A percentile compares a stretch with the other conserved stretches of the same genome.
Evolutionary conservation across 35 echinoderm and acorn worm species (phyloP).

Genomic region (Ophiothrix spiculata): DNA sequence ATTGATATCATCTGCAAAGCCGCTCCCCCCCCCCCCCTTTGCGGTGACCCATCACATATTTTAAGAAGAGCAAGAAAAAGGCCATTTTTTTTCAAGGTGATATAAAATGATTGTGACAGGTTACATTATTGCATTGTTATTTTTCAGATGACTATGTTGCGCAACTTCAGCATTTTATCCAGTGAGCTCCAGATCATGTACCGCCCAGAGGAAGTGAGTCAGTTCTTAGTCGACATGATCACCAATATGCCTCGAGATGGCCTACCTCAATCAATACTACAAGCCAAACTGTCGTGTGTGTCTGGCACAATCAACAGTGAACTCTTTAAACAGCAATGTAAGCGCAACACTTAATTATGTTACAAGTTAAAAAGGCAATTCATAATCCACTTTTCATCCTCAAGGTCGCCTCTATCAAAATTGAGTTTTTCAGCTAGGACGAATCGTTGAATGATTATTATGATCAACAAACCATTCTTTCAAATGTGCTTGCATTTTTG

Average conservation of each 20-base stretch:
- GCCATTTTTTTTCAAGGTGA: not conserved
- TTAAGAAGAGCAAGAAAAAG: too few species aligned
- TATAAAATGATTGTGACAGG: not conserved
- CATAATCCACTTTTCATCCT: too few species aligned
- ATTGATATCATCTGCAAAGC: too few species aligned
- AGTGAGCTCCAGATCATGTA: slow-evolving; percentile 68
- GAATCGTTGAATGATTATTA: too few species aligned
- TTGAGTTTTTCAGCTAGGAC: too few species aligned
- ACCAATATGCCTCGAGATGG: slow-evolving; percentile 50
- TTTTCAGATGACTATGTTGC: slow-evolving; percentile 67
- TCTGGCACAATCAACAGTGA: slow-evolving; percentile 71
- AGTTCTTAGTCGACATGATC: slow-evolving; percentile 71
- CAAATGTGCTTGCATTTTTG: too few species aligned
- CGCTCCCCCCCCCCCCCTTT: too few species aligned
- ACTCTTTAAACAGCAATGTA: slow-evolving; percentile 62
- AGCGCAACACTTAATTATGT: too few species aligned
- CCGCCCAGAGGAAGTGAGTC: slow-evolving; percentile 61
- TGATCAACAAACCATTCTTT: too few species aligned
- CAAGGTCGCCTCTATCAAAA: too few species aligned
- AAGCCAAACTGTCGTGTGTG: slow-evolving; percentile 78
- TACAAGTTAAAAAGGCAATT: too few species aligned
- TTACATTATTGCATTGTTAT: not conserved
- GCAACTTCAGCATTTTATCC: slow-evolving; percentile 58
- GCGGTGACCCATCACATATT: too few species aligned
- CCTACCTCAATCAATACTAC: slow-evolving; percentile 27